Base-by-base conservation (phyloP, 2,888 invertebrate genomes). In the Stictocephala bisonia region DNA sequence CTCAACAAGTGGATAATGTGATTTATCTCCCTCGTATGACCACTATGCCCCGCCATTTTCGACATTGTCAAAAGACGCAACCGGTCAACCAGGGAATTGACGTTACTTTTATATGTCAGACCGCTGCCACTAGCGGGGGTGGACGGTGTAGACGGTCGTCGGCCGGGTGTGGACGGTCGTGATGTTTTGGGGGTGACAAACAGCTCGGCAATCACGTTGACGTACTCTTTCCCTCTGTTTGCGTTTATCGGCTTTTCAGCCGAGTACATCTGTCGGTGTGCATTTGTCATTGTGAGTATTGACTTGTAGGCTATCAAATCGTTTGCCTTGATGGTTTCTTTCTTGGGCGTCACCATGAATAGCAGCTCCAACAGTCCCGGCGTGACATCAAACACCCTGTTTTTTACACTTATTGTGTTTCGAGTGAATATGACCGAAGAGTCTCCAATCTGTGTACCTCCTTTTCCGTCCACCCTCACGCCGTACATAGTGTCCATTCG, bases 201-300 rank as follows among this genome's bases (percentile, higher is more conserved):
- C 1, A 64, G 18, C 15, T 29, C 24, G 15, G 20, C 15, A 24
- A 64, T 64, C 20, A 64, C 24, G n/a, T 29, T 15, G 7, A n/a
- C 31, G 24, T 66, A 66, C 22, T 66, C 40, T 13, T 44, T 26
- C 13, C 64, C 27, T 66, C n/a, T 44, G 26, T 66, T 66, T 3
- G 24, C 24, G 18, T 66, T 66, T 26, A 66, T 27, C 31, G 11
- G 41, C n/a, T 44, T 29, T 6, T 44, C 41, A 18, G 41, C 41
- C n/a, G 35, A 15, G 20, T 64, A 40, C 1, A n/a, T 31, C 20
- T 20, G 20, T 15, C 13, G 29, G 31, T 66, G 66, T 15, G 41
- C 66, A 6, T 44, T 44, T 41, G 66, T 68, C 11, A 18, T 15
- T 15, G 2, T 2, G 7, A 68, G 18, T 40, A 68, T 68, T 20